Base-by-base conservation (phyloP, 1,140 invertebrate species). In the Pemphigus obesinymphae region DNA sequence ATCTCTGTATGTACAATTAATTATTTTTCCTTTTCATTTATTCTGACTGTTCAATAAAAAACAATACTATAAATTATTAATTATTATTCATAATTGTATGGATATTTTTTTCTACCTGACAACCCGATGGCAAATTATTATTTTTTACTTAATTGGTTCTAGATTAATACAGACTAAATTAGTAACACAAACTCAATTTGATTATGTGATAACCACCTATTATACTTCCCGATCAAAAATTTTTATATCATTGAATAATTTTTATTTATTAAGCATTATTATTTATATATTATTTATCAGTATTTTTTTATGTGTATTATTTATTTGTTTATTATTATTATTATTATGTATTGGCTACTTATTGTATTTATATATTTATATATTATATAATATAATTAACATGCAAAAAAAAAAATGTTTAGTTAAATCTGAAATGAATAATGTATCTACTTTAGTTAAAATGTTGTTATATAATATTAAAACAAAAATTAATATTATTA, bases 381-480 rank as follows among this genome's bases (percentile, higher is more conserved):
- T 6, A 63, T 34, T 31, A 20, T 20, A 8, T 10, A 68, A 40
- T 68, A 23, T 66, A 10, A 68, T 68, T 68, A 43, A 40, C 43
- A 40, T 68, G 26, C 34, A 68, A 66, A 37, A 40, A 5, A 63
- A 63, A 34, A 34, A 23, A 0, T 68, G 66, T 68, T 68, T 23
- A 68, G 11, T 68, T 11, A 10, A 68, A 68, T 11, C n/a, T 23
- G 4, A 26, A 48, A 31, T 20, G 4, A 73, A 45, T 73, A 73
- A 48, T 73, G 70, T 73, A n/a, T n/a, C n/a, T n/a, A n/a, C n/a
- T n/a, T 17, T 31, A 50, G 45, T 73, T 73, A 29, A 73, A 73
- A 73, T 50, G 70, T 73, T 73, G 70, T 73, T 73, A 73, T 48
- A 50, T 73, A 73, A 15, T 73, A 73, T 73, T 73, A 73, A 73